Evolutionary conservation across 2,113 vertebrate genomes (phyloP).

Genomic region (Fregata magnificens): DNA sequence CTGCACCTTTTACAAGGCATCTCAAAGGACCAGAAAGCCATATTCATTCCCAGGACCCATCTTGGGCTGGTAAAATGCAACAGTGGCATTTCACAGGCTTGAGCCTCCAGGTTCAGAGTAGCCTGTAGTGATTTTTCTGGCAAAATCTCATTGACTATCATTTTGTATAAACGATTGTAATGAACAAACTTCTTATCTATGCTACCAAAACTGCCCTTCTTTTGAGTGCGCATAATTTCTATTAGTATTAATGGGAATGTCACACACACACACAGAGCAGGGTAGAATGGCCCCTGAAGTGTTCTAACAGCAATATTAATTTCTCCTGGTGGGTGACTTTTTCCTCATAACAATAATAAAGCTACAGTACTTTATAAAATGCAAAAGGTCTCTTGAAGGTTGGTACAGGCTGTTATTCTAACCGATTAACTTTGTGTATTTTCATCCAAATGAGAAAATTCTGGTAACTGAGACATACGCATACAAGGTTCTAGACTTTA

Average conservation of each 20-base stretch:
- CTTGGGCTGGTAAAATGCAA: not conserved
- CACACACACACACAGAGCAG: not conserved
- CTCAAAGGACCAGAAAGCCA: not conserved
- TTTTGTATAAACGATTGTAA: not conserved
- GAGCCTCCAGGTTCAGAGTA: not conserved
- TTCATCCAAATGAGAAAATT: not conserved
- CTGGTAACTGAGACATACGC: not conserved
- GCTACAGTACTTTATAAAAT: not conserved
- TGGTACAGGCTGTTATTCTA: not conserved
- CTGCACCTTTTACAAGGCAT: not conserved
- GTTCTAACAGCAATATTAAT: conserved; percentile 21
- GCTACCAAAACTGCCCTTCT: not conserved
- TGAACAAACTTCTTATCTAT: not conserved
- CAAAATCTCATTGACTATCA: not conserved
- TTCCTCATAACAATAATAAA: not conserved
- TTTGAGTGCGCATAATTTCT: not conserved
- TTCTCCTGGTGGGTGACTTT: conserved; percentile 1
- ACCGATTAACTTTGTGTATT: not conserved
- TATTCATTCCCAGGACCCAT: not conserved
- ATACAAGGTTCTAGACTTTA: not conserved
- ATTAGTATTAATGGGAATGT: not conserved
- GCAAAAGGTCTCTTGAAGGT: conserved; percentile 4
- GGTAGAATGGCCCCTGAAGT: not conserved
- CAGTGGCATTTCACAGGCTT: not conserved
- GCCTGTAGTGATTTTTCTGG: not conserved